Percentiles rank a stretch among this genome's conserved stretches.
phyloP scores from a whole-genome alignment of 23 tunicate species.

The Pegea sp. region DNA sequence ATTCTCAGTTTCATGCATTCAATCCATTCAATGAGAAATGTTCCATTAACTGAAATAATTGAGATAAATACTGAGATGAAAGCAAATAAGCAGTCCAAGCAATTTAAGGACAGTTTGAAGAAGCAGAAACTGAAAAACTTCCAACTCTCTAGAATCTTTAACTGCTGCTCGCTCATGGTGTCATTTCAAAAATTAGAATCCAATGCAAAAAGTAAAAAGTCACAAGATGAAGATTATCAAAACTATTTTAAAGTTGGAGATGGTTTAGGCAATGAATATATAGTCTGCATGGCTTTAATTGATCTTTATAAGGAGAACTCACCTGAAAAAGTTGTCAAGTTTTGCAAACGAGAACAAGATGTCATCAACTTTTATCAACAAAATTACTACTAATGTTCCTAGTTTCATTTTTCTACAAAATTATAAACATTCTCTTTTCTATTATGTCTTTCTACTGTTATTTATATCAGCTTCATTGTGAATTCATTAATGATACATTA shows the following conservation, averaged over 20 bases:
- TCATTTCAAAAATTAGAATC: constrained; percentile 10
- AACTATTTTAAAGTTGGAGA: too few relatives aligned
- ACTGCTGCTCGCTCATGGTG: constrained; percentile 45
- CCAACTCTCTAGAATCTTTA: constrained; percentile 18
- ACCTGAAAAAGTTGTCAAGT: constrained; percentile 14
- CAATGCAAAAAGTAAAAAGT: not conserved
- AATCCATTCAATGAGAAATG: constrained; percentile 15
- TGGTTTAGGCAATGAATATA: constrained; percentile 14
- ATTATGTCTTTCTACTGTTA: too few relatives aligned
- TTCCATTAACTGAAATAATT: constrained; percentile 12
- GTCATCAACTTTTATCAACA: not conserved
- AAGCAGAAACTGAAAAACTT: constrained; percentile 11
- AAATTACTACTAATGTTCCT: too few relatives aligned
- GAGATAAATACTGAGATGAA: constrained; percentile 5
- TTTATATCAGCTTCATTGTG: too few relatives aligned
- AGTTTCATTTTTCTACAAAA: too few relatives aligned
- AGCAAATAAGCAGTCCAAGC: not conserved
- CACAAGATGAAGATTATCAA: not conserved
- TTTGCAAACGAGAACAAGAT: constrained; percentile 3
- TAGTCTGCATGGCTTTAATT: constrained; percentile 13
- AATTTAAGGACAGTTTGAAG: not conserved
- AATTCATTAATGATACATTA: too few relatives aligned
- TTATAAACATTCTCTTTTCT: too few relatives aligned
- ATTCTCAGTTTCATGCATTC: constrained; percentile 17
- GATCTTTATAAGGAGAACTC: constrained; percentile 41